A percentile compares a stretch with the other conserved stretches of the same genome.
These are phyloP conservation scores for Dryomyza anilis DNA, from an alignment of 2,888 invertebrate species.

Conservation along the genomic window DNA sequence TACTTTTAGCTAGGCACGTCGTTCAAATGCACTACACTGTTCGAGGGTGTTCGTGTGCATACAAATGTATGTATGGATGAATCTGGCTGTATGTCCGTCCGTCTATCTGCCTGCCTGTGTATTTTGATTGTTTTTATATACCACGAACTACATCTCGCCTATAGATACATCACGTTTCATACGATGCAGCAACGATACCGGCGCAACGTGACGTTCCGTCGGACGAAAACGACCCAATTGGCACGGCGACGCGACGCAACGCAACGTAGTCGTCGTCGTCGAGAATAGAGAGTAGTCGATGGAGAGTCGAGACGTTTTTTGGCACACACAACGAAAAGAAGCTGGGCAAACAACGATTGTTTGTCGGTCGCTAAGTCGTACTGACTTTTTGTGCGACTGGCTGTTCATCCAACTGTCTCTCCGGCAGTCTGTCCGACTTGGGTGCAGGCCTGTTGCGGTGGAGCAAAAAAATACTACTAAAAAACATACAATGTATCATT, in stretches of 20 bases:
- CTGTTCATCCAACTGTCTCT: too few relatives aligned
- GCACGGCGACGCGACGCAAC: not conserved
- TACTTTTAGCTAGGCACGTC: too few relatives aligned
- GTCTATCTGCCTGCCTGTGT: slow-evolving; percentile 5
- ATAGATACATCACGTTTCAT: slow-evolving; percentile 36
- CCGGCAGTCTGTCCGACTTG: not conserved
- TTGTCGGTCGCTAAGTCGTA: too few relatives aligned
- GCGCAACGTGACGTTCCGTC: slow-evolving; percentile 15
- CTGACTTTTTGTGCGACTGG: too few relatives aligned
- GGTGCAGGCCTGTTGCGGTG: slow-evolving; percentile 13
- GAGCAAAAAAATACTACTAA: not conserved
- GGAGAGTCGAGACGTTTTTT: too few relatives aligned
- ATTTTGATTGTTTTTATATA: slow-evolving; percentile 7
- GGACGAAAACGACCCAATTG: slow-evolving; percentile 26
- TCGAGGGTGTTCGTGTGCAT: not conserved
- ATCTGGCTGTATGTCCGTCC: slow-evolving; percentile 31
- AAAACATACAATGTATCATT: slow-evolving; percentile 23
- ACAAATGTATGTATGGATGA: slow-evolving; percentile 32
- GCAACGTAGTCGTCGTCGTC: not conserved
- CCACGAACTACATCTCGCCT: slow-evolving; percentile 28
- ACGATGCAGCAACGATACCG: slow-evolving; percentile 28
- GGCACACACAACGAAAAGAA: too few relatives aligned
- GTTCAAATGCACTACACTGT: too few relatives aligned
- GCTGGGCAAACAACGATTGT: too few relatives aligned
- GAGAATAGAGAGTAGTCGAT: too few relatives aligned